These are phyloP conservation scores for Rattus rattus DNA, from an alignment of 2,113 vertebrate genomes.

Conservation along the genomic window DNA sequence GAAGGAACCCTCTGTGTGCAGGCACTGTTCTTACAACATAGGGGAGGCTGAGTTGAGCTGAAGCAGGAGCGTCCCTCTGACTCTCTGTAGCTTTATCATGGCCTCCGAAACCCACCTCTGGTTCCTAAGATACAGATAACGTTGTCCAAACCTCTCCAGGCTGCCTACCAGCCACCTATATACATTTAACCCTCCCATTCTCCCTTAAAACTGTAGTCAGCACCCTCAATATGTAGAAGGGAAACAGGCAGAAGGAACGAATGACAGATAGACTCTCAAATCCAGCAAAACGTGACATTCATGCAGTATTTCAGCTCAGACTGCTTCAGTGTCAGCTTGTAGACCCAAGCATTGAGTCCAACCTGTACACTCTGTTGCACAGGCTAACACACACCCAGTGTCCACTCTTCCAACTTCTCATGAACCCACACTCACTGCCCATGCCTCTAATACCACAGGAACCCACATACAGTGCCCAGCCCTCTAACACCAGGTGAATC, in stretches of 20 bases:
- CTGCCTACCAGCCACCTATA: neutral
- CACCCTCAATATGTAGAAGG: neutral
- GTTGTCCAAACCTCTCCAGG: neutral
- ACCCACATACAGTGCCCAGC: neutral
- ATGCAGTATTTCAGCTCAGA: neutral
- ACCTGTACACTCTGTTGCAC: neutral
- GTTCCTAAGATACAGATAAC: neutral
- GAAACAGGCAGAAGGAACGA: neutral
- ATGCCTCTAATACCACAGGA: neutral
- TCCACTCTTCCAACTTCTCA: neutral
- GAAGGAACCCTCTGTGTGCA: fast-evolving
- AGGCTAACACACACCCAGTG: neutral
- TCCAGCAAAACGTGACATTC: neutral
- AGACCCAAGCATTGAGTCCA: neutral
- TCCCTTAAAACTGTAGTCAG: fast-evolving
- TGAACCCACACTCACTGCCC: neutral
- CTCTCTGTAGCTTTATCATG: neutral
- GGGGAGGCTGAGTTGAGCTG: neutral
- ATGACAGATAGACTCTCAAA: neutral
- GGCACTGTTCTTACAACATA: neutral
- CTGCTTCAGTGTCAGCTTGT: neutral
- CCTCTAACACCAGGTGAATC: fast-evolving
- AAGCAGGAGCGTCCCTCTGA: neutral
- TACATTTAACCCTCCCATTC: neutral
- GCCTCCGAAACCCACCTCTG: neutral